Evolutionary conservation across 2,888 invertebrate genomes (phyloP), one percentile per base, ranked within the genome.

Genomic region (Adineta ricciae): DNA sequence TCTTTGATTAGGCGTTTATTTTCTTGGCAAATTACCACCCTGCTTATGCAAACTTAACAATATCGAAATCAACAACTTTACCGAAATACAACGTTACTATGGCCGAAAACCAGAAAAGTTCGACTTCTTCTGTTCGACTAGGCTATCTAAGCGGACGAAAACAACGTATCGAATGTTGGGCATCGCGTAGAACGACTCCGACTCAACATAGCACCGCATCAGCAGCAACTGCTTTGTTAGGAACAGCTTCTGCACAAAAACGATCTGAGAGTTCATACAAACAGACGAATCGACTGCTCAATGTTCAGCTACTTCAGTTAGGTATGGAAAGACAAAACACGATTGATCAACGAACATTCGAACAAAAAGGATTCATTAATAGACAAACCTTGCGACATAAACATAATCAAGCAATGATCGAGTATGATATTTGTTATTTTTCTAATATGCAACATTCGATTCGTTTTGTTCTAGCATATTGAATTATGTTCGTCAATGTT

Each of bases 131-230:
- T 8, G 14, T 11, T 32, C 41, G 78, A 24, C 24, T 41, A 11
- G 41, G 7, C n/a, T 24, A 41, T 41, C 14, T 41, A 3, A 2
- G 24, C 41, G 78, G 24, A 24, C 78, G 78, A 24, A 78, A 32
- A 78, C 38, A 41, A 32, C 78, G 78, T 41, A 41, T 78, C 11
- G 78, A 78, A 78, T 16, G 78, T 78, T 78, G 78, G 78, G 78
- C 78, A 78, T n/a, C 4, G 1, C 11, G 38, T 24, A 32, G 41
- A 41, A 38, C 14, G n/a, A 41, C 5, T 41, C 11, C 41, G 24
- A 24, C 41, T 2, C 38, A 3, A 11, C 16, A 24, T 78, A 9
- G 2, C 3, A 9, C 0, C 9, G 38, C 78, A 24, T 11, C 78
- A n/a, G 19, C 78, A 41, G n/a, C 78, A 41, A 21, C 78, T 3